Evolutionary conservation across 2,888 invertebrate genomes (phyloP), one percentile per base, ranked within the genome.

Genomic region (Eristalis intricaria): DNA sequence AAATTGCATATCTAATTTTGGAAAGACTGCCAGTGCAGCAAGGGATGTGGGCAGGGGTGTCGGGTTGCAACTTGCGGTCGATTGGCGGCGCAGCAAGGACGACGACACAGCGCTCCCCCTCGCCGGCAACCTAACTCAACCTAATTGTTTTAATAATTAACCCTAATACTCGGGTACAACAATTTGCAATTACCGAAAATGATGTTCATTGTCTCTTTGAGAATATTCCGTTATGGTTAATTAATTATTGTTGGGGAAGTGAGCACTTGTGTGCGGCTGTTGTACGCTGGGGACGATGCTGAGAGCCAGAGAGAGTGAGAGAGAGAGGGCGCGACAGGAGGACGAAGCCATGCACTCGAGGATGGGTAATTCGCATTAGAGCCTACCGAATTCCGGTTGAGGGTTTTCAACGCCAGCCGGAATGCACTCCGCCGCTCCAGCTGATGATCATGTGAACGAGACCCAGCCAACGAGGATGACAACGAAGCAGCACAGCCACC

Each of bases 121-220:
- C 60, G 0, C 40, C 63, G 78, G 69, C 66, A 78, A 71, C 86
- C 74, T 65, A 84, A 89, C 89, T 88, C 89, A 87, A 89, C 89
- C 89, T 90, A 89, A 90, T 90, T 90, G 90, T 89, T 90, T 89
- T 88, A 90, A 90, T 90, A 90, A 90, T 90, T 89, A 90, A 90
- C 89, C 89, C 89, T 89, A 89, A 89, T 90, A 88, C 89, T 89
- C 85, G 85, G 86, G 89, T 90, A 90, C 90, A 90, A 90, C 90
- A 89, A 90, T 90, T 90, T 89, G 89, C 90, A 90, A 90, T 90
- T 90, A 90, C 89, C 89, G 89, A 90, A 87, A 90, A 89, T 89
- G 89, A 89, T 89, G 89, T 89, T 89, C 90, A 90, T 89, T 90
- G 90, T 90, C 89, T 89, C 89, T 89, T 89, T 90, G 90, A 89